Evolutionary conservation across 2,113 vertebrate genomes (phyloP).

Genomic region (Marcusenius ussheri): DNA sequence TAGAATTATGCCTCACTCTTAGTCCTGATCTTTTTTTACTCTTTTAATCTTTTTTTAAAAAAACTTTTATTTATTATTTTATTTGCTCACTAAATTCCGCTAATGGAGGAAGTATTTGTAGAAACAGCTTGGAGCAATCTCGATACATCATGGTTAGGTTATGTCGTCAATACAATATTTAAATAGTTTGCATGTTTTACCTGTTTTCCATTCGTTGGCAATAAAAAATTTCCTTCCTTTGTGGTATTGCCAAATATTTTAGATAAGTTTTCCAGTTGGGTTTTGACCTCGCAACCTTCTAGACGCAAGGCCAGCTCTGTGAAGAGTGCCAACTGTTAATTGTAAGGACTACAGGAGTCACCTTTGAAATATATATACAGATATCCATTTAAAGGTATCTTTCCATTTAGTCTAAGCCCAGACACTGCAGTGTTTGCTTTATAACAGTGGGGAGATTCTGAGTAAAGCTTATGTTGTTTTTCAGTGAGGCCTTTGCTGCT

Average conservation of each 20-base stretch:
- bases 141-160: background rate
- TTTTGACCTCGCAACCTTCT: background rate
- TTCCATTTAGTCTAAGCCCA: background rate
- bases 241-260: background rate
- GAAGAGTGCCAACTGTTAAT: background rate
- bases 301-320: background rate
- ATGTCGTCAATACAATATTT: background rate
- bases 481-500: background rate
- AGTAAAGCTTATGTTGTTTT: background rate
- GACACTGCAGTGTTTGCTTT: background rate
- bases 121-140: background rate
- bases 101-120: background rate
- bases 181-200: background rate
- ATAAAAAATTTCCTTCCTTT: background rate
- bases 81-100: background rate
- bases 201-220: background rate
- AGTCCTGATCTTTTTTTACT: background rate
- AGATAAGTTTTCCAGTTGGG: background rate
- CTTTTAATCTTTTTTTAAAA: background rate
- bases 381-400: background rate
- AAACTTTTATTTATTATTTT: background rate
- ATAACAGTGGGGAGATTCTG: background rate
- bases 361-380: background rate
- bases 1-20: background rate
- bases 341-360: background rate